A percentile compares a stretch with the other conserved stretches of the same genome.
Conservation (phyloP, 2,888 invertebrate species). For the Drosophila hamatofila region DNA sequence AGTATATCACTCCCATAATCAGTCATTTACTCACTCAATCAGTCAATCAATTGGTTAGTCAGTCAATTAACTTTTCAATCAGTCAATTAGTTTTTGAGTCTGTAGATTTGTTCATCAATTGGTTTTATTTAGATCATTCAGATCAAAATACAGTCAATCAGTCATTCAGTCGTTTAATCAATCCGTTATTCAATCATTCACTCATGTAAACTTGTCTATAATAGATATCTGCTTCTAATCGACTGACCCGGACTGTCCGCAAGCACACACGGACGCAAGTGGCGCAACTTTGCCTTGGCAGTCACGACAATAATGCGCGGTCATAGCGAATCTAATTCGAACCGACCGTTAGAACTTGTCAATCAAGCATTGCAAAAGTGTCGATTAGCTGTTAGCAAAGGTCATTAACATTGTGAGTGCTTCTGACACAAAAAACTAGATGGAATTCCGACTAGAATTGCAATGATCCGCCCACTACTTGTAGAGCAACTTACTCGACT, state of each 20-base stretch:
- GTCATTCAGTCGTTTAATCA: not conserved
- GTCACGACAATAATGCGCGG: not conserved
- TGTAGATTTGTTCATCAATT: not conserved
- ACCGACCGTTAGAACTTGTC: constrained; percentile 30
- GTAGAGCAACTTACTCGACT: not conserved
- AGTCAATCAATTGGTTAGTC: not conserved
- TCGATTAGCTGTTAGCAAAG: constrained; percentile 25
- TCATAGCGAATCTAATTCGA: not conserved
- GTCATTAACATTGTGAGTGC: constrained; percentile 17
- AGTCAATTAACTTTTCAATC: not conserved
- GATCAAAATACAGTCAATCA: not conserved
- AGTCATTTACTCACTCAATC: not conserved
- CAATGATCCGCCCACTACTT: not conserved
- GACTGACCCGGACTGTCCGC: not conserved
- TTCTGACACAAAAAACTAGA: constrained; percentile 20
- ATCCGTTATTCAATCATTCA: not conserved
- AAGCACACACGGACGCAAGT: not conserved
- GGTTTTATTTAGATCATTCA: not conserved
- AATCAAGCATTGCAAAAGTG: constrained; percentile 5
- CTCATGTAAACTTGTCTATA: not conserved
- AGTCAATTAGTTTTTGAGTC: not conserved
- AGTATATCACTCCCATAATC: too few relatives aligned
- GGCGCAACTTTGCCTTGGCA: not conserved
- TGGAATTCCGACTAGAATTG: not conserved
- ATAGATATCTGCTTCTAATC: not conserved